Evolutionary conservation across 2,888 invertebrate species (phyloP).

Genomic region (Teleiodes luculella): DNA sequence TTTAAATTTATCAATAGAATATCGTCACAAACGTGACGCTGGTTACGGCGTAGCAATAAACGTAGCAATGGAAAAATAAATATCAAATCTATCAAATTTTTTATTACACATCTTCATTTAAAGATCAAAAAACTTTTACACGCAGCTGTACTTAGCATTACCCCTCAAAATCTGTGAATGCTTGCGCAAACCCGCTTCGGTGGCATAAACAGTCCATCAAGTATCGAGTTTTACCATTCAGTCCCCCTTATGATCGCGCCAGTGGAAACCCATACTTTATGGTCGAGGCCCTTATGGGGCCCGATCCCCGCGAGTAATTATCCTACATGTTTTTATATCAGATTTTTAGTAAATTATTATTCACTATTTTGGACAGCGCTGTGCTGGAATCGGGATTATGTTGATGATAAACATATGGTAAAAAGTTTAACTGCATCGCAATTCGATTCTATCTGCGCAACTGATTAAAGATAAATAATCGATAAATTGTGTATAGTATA

Average conservation of each 20-base stretch:
- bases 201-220: slow-evolving; percentile 73
- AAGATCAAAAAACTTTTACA: slow-evolving; percentile 22
- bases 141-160: slow-evolving; percentile 54
- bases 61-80: too few species aligned
- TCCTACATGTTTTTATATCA: slow-evolving; percentile 75
- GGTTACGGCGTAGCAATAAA: too few species aligned
- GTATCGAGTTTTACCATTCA: slow-evolving; percentile 53
- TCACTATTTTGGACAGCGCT: slow-evolving; percentile 58
- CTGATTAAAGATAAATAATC: neutral
- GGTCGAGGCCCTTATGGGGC: slow-evolving; percentile 54
- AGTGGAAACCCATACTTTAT: slow-evolving; percentile 52
- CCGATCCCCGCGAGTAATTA: slow-evolving; percentile 71
- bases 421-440: neutral
- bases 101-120: too few species aligned
- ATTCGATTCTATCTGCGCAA: neutral
- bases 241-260: slow-evolving; percentile 21
- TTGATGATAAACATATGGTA: slow-evolving; percentile 8
- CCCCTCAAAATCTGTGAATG: slow-evolving; percentile 78
- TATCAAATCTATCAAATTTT: too few species aligned
- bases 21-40: too few species aligned
- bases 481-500: neutral
- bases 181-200: slow-evolving; percentile 79
- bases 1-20: too few species aligned
- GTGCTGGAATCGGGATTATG: slow-evolving; percentile 43
- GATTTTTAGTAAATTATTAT: slow-evolving; percentile 75